phyloP scores from a whole-genome alignment of 2,888 invertebrate genomes.

The Thera britannica region DNA sequence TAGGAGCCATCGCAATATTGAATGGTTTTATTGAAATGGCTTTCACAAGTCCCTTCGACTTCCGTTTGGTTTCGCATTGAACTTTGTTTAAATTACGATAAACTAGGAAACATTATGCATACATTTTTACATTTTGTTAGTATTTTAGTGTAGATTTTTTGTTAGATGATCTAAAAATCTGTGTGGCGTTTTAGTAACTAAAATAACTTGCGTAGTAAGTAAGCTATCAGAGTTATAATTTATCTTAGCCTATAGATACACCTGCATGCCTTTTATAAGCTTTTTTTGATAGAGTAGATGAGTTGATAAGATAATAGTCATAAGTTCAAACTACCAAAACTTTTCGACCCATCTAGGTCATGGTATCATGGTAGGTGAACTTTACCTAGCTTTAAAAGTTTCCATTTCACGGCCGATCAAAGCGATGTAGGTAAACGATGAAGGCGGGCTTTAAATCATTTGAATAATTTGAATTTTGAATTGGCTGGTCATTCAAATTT shows the following conservation, averaged over 20 bases:
- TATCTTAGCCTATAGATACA: too few species aligned
- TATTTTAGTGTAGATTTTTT: too few species aligned
- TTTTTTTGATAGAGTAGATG: background rate
- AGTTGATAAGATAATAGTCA: background rate
- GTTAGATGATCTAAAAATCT: too few species aligned
- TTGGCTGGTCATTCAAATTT: conserved; percentile 47
- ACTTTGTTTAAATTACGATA: too few species aligned
- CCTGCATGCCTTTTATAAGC: background rate
- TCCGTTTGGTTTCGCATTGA: background rate
- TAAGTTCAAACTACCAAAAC: background rate
- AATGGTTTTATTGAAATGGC: conserved; percentile 13
- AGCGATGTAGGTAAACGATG: conserved; percentile 49
- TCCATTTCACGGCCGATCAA: conserved; percentile 60
- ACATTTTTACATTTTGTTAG: too few species aligned
- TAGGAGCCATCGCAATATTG: too few species aligned
- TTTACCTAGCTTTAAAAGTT: conserved; percentile 35
- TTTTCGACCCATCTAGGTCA: background rate
- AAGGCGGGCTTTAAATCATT: conserved; percentile 58
- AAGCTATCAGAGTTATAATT: too few species aligned
- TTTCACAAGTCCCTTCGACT: background rate
- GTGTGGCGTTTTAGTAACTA: too few species aligned
- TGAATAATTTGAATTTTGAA: conserved; percentile 45
- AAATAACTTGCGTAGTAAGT: too few species aligned
- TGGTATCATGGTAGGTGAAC: background rate
- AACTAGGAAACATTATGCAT: too few species aligned